Conservation (phyloP, 2,888 invertebrate species). For the Dorcus hopei region DNA sequence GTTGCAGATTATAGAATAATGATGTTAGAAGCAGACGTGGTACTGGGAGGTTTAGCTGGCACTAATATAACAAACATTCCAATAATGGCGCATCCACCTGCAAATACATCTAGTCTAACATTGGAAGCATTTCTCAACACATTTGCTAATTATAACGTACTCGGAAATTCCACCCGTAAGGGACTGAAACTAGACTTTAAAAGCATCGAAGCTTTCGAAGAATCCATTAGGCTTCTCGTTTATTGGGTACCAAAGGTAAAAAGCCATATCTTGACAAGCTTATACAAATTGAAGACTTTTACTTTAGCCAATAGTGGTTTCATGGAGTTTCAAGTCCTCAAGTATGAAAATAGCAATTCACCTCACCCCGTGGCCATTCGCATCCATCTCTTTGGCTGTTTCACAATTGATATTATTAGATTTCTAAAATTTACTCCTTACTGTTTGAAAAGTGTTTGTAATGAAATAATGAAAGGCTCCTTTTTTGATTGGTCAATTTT, state of each 20-base stretch:
- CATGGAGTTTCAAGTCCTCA: too few relatives aligned
- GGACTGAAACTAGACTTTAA: constrained; percentile 91
- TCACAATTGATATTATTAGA: too few relatives aligned
- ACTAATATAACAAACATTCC: constrained; percentile 56
- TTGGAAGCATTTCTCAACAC: constrained; percentile 49
- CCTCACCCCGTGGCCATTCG: too few relatives aligned
- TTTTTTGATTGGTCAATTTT: constrained; percentile 1
- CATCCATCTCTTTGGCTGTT: too few relatives aligned
- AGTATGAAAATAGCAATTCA: too few relatives aligned
- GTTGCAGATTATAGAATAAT: constrained; percentile 46
- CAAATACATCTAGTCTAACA: constrained; percentile 67
- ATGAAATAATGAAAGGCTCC: background rate
- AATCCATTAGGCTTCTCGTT: constrained; percentile 40
- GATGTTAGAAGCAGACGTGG: constrained; percentile 87
- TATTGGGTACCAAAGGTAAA: too few relatives aligned
- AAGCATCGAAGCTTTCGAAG: constrained; percentile 67
- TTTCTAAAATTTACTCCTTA: too few relatives aligned
- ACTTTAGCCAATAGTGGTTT: too few relatives aligned
- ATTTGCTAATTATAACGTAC: constrained; percentile 56
- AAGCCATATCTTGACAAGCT: background rate
- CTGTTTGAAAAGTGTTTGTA: too few relatives aligned
- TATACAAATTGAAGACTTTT: too few relatives aligned
- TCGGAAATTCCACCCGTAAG: constrained; percentile 55
- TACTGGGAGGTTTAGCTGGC: constrained; percentile 58
- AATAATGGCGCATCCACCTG: constrained; percentile 86